These are phyloP conservation scores for Cremastobaeus sp. DNA, from an alignment of 2,888 invertebrate genomes.

Conservation along the genomic window DNA sequence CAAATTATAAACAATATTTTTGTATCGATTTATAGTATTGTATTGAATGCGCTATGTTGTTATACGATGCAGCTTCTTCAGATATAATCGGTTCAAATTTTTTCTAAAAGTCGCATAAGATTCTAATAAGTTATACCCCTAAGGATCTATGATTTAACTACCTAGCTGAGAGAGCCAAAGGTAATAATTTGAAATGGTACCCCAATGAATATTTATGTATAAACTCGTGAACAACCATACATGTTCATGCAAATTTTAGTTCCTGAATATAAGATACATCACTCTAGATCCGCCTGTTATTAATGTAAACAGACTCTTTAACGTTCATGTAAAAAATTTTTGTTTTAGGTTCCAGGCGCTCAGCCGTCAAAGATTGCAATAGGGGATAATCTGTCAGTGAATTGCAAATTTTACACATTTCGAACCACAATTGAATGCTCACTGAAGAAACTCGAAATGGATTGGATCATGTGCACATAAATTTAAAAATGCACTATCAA, in stretches of 20 bases:
- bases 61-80: too few species aligned
- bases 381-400: conserved; percentile 15
- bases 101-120: too few species aligned
- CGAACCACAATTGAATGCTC: too few species aligned
- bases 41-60: too few species aligned
- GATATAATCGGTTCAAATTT: too few species aligned
- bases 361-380: conserved; percentile 13
- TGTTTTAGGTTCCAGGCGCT: conserved; percentile 26
- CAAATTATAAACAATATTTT: too few species aligned
- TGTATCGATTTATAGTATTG: too few species aligned
- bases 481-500: too few species aligned
- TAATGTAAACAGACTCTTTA: conserved; percentile 34
- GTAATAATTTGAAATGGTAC: too few species aligned
- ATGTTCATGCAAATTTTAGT: conserved; percentile 40
- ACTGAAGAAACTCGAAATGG: too few species aligned
- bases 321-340: conserved; percentile 23
- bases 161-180: too few species aligned
- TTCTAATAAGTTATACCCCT: neutral
- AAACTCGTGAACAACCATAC: conserved; percentile 25
- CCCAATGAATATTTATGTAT: conserved; percentile 39
- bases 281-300: conserved; percentile 40
- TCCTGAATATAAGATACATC: conserved; percentile 23
- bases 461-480: too few species aligned
- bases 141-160: neutral
- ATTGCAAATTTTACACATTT: neutral